These are phyloP conservation scores for Nemoura dubitans DNA, from an alignment of 2,888 invertebrate genomes.

Conservation along the genomic window DNA sequence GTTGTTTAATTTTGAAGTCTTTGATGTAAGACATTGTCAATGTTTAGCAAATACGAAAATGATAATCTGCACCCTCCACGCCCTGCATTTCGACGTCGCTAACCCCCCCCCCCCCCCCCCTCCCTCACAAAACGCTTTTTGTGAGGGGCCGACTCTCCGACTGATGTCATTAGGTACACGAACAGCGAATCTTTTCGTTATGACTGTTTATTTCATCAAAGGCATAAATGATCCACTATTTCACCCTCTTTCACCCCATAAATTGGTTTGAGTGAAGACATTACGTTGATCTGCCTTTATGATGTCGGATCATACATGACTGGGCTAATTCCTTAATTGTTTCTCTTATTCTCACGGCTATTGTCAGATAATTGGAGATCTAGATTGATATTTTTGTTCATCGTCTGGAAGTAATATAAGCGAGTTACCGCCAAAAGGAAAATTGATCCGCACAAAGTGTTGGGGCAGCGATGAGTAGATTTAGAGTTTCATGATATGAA, in stretches of 20 bases:
- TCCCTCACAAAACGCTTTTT: background rate
- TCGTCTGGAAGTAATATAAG: background rate
- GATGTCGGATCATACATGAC: background rate
- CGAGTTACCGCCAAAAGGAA: background rate
- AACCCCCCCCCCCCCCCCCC: too few relatives aligned
- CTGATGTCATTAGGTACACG: background rate
- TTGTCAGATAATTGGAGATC: background rate
- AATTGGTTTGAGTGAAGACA: background rate
- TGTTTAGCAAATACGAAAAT: background rate
- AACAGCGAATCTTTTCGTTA: background rate
- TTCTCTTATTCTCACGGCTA: background rate
- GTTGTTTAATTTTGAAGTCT: background rate
- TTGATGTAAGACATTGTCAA: background rate
- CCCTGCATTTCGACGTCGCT: background rate
- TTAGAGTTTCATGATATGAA: too few relatives aligned
- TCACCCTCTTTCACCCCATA: background rate
- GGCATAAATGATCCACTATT: background rate
- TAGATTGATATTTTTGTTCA: background rate
- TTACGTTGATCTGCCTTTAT: constrained; percentile 5
- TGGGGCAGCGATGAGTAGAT: too few relatives aligned
- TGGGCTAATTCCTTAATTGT: background rate
- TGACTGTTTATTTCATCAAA: background rate
- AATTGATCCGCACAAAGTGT: background rate
- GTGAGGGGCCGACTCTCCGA: background rate
- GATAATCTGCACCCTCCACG: background rate